Conservation (phyloP, 2,113 vertebrate species). For the Misgurnus mizolepis region DNA sequence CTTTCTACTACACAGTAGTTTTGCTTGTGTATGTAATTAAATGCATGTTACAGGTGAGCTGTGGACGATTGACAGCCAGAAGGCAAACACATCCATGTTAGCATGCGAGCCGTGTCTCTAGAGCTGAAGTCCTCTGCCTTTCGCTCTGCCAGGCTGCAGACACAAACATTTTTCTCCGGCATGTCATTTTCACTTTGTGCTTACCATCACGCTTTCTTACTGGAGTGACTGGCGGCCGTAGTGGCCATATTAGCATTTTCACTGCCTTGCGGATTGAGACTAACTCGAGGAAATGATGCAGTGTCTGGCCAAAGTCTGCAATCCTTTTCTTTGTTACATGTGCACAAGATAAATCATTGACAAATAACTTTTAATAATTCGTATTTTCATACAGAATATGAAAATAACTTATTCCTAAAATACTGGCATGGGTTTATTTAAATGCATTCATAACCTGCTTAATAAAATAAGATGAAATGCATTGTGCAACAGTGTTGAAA, state of each 20-base stretch:
- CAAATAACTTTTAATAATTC: too few relatives aligned
- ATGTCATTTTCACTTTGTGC: slow-evolving; percentile 72
- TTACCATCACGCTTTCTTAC: slow-evolving; percentile 52
- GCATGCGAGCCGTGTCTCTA: slow-evolving; percentile 45
- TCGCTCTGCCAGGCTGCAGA: slow-evolving; percentile 57
- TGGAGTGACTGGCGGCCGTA: slow-evolving; percentile 72
- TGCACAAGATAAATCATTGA: too few relatives aligned
- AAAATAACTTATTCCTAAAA: too few relatives aligned
- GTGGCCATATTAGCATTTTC: slow-evolving; percentile 71
- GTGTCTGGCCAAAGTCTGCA: slow-evolving; percentile 61
- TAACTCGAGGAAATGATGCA: slow-evolving; percentile 61
- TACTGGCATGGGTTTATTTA: too few relatives aligned
- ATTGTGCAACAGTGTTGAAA: background rate
- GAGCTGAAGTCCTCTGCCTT: slow-evolving; percentile 53
- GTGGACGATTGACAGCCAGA: slow-evolving; percentile 28
- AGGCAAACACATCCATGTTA: slow-evolving; percentile 27
- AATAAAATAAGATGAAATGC: too few relatives aligned
- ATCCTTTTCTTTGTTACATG: slow-evolving; percentile 43
- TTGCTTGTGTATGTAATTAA: slow-evolving; percentile 9
- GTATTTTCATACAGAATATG: too few relatives aligned
- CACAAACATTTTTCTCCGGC: slow-evolving; percentile 69
- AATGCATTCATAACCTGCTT: too few relatives aligned
- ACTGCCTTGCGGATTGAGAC: slow-evolving; percentile 63
- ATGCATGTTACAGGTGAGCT: slow-evolving; percentile 15
- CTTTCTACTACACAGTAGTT: too few relatives aligned